Evolutionary conservation across 2,888 invertebrate species (phyloP), one percentile per base, ranked within the genome.

Genomic region (Pseudococcus viburni): DNA sequence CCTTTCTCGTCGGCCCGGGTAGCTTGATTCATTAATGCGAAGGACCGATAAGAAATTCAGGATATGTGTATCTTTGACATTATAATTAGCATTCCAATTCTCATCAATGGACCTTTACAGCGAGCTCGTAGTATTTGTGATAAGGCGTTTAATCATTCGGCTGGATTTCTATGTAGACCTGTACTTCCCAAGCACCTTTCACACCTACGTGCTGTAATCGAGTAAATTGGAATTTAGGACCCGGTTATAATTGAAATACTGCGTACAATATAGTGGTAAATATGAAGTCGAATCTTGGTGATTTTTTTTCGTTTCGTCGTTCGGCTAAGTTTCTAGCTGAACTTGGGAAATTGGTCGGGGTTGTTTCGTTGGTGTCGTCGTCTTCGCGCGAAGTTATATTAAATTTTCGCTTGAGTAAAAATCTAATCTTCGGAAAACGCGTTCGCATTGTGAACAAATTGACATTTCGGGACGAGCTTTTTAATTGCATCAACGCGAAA

Each of bases 321-420:
- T 51, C 48, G 15, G 46, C 46, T 33, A 46, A 46, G 46, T 46
- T 46, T 46, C 9, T 9, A 51, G 48, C 48, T 51, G 12, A 51
- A 51, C 48, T 51, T 51, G 48, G 48, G 48, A 51, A 51, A 51
- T 12, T 51, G 11, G 48, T 51, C 15, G 48, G 48, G 15, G 0
- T n/a, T n/a, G 48, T 15, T 12, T 9, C 15, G 48, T 12, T 51
- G 48, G 48, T 51, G 15, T 51, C 48, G 48, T 48, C 48, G 48
- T 51, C 48, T 15, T 51, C 48, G 48, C 4, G 48, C 11, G 12
- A 68, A 68, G 68, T 68, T 68, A 68, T 68, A 68, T 68, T 68
- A 68, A 68, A 68, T 68, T 68, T 68, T 68, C 68, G 12, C 68
- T 68, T 15, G 68, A 26, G 26, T 68, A 64, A 64, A 64, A 64